Base-by-base conservation (phyloP, 2,888 invertebrate species). In the Apodemia duryi region DNA sequence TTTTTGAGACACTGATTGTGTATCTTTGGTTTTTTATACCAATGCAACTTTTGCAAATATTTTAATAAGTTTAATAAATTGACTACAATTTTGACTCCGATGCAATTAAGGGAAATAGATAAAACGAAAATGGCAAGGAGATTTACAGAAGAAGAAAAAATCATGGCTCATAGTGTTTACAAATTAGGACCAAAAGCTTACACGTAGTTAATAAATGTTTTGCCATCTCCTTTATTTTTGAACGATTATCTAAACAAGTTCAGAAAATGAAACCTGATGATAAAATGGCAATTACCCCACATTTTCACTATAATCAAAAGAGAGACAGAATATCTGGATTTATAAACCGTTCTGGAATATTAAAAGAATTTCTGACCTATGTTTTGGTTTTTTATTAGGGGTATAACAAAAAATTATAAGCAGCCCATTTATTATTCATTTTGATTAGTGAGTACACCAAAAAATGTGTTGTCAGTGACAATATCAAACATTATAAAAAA, bases 111-210 rank as follows among this genome's bases (percentile, higher is more conserved):
- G 63, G 66, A 67, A 65, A 57, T 63, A 29, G 49, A n/a, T 13
- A 71, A 69, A 65, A 38, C 51, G 6, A 68, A 67, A 41, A 66
- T 66, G 66, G 66, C 66, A 29, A 66, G 68, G 63, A 52, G 69
- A n/a, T 71, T 67, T 64, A 66, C 63, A 4, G 51, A 65, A 54
- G 43, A 70, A 35, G 68, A 71, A 66, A 71, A 69, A 60, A 57
- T 71, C 13, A 60, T 70, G 63, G 65, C 68, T 21, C 60, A 70
- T 41, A 49, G 65, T 35, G 38, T 69, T 10, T 69, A 64, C 54
- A 69, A 68, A 54, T 63, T 51, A 35, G 68, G 69, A 10, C 68
- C 69, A 4, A 63, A 52, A 63, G 63, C 62, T 6, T 68, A 69
- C 43, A 49, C 67, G 28, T 66, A 35, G 32, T 43, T 70, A 2